A percentile compares a stretch with the other conserved stretches of the same genome.
Evolutionary conservation across 2,888 invertebrate genomes (phyloP).

Genomic region (Choreutis nemorana): DNA sequence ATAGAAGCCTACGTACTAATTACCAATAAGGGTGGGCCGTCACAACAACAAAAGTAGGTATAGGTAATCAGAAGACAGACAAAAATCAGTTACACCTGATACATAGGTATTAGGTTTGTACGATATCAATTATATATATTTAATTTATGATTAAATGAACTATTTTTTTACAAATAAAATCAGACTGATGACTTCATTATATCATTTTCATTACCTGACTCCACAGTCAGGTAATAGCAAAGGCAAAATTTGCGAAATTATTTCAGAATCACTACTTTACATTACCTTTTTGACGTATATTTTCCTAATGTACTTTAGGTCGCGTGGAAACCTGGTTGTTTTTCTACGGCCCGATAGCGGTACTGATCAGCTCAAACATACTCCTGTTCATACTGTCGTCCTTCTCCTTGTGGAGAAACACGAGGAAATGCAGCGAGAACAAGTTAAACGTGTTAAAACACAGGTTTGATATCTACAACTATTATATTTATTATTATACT

Average conservation of each 20-base stretch:
- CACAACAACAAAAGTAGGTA: neutral
- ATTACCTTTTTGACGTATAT: neutral
- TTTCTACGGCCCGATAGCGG: conserved; percentile 73
- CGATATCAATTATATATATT: too few relatives aligned
- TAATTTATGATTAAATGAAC: too few relatives aligned
- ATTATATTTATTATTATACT: too few relatives aligned
- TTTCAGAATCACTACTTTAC: neutral
- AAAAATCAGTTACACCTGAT: too few relatives aligned
- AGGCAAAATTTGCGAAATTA: too few relatives aligned
- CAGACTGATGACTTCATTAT: too few relatives aligned
- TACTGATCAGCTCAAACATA: conserved; percentile 65
- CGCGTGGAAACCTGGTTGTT: conserved; percentile 67
- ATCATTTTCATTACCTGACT: too few relatives aligned
- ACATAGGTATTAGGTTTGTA: too few relatives aligned
- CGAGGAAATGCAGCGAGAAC: conserved; percentile 55
- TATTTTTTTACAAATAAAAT: too few relatives aligned
- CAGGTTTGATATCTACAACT: conserved; percentile 41
- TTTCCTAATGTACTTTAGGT: conserved; percentile 31
- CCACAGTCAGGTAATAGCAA: too few relatives aligned
- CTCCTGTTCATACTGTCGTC: conserved; percentile 68
- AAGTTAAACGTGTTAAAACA: conserved; percentile 63
- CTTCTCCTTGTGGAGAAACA: conserved; percentile 62
- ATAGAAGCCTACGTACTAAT: conserved; percentile 1
- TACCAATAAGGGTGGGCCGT: neutral
- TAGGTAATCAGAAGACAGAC: neutral